Base-by-base conservation (phyloP, 2,113 vertebrate genomes). In the Hemicordylus capensis region DNA sequence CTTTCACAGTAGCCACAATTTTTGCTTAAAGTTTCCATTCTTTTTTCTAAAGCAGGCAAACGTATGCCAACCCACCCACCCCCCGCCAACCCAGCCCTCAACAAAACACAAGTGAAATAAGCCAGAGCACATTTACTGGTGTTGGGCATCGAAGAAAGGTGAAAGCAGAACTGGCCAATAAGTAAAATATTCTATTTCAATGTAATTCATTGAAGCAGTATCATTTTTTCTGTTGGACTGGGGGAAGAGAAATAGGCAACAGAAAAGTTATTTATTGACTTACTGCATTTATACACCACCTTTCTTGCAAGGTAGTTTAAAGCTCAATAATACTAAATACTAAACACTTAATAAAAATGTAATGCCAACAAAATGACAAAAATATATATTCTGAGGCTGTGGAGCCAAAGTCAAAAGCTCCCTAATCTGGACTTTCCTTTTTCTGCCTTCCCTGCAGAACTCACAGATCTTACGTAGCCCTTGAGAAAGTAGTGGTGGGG, bases 1-100 rank as follows among this genome's bases (percentile, higher is more conserved):
- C 87, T 95, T 95, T 95, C 93, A 94, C 91, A 93, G 90, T 93
- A 93, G 95, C 93, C 95, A 95, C 95, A 95, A 93, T 95, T 95
- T 95, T 91, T 94, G 94, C 92, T 93, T 86, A 93, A 94, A 93
- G 90, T 94, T 95, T 95, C 67, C 93, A 94, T 93, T 90, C 89
- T 81, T 1, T 87, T 92, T 93, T 91, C 91, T 93, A 94, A 95
- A 94, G 85, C 91, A 95, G 94, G 93, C 89, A 94, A 94, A 94
- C 93, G 80, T 94, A 93, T 94, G 93, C 93, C 91, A 94, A 93
- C 46, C n/a, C n/a, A n/a, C n/a, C n/a, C n/a, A 63, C 11, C 46
- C 72, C 24, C 24, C 26, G 22, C 14, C 6, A 61, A 26, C 1
- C 31, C n/a, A n/a, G n/a, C n/a, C n/a, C n/a, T n/a, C n/a, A 51